These are phyloP conservation scores for Astreopora myriophthalma DNA, from an alignment of 64 coral and sea anemone species.

Conservation along the genomic window DNA sequence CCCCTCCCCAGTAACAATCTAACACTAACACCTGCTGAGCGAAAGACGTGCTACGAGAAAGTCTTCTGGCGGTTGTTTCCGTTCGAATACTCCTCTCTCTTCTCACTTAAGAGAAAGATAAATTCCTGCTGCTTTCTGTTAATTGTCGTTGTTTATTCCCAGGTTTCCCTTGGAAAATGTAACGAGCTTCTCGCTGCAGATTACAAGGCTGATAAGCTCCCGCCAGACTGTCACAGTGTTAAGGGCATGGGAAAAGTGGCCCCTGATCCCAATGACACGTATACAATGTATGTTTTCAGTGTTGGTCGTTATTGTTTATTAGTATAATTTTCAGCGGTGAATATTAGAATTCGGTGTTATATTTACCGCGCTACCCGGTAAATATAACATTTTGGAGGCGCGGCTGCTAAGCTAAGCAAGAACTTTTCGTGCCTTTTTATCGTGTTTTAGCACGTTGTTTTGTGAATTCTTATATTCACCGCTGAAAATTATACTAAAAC, in stretches of 20 bases:
- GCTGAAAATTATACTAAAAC: too few relatives aligned
- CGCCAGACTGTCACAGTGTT: conserved; percentile 80
- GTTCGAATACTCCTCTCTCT: background rate
- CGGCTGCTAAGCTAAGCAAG: too few relatives aligned
- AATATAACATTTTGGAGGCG: too few relatives aligned
- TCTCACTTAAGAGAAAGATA: background rate
- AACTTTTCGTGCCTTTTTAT: too few relatives aligned
- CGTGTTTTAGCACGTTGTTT: too few relatives aligned
- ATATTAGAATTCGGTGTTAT: too few relatives aligned
- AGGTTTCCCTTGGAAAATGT: conserved; percentile 91
- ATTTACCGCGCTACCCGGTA: too few relatives aligned
- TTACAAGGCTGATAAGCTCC: conserved; percentile 79
- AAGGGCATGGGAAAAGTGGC: conserved; percentile 82
- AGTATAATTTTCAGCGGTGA: too few relatives aligned
- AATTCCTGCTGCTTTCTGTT: background rate
- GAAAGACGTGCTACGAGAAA: too few relatives aligned
- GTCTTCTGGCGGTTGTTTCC: background rate
- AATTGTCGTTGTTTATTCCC: background rate
- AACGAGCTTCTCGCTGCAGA: conserved; percentile 80
- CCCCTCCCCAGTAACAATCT: too few relatives aligned
- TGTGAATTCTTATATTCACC: too few relatives aligned
- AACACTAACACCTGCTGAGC: too few relatives aligned
- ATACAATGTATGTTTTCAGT: conserved; percentile 59
- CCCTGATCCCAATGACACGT: conserved; percentile 71
- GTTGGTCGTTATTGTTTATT: background rate